A percentile compares a stretch with the other conserved stretches of the same genome.
These are phyloP conservation scores for Tetragonisca angustula DNA, from an alignment of 2,888 invertebrate genomes.

Conservation along the genomic window DNA sequence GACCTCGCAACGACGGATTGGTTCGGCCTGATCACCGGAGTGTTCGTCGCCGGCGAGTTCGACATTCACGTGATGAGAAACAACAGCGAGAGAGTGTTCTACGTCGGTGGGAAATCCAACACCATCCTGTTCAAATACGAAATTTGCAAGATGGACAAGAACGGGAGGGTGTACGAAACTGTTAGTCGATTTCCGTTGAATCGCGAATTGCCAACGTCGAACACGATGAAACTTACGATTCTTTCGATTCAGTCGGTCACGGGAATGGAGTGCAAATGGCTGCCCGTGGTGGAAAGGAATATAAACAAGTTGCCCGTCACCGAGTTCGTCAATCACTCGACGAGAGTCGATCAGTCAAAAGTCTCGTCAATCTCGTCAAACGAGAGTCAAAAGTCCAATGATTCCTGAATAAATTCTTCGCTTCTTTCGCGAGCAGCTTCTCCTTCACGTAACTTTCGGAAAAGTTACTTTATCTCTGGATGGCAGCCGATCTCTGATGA, in stretches of 20 bases:
- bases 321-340: slow-evolving; percentile 34
- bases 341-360: not conserved
- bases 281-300: slow-evolving; percentile 24
- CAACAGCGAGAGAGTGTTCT: slow-evolving; percentile 59
- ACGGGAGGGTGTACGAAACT: slow-evolving; percentile 60
- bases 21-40: slow-evolving; percentile 77
- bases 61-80: slow-evolving; percentile 65
- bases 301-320: slow-evolving; percentile 42
- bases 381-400: not conserved
- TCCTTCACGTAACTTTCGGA: too few relatives aligned
- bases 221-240: slow-evolving; percentile 12
- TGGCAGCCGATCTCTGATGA: too few relatives aligned
- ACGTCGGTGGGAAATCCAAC: slow-evolving; percentile 66
- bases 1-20: slow-evolving; percentile 70
- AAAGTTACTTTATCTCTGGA: too few relatives aligned
- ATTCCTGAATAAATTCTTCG: slow-evolving; percentile 4
- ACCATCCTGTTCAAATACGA: slow-evolving; percentile 76
- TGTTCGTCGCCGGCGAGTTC: slow-evolving; percentile 65
- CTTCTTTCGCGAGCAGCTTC: not conserved
- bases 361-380: too few relatives aligned
- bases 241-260: slow-evolving; percentile 29
- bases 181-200: slow-evolving; percentile 54
- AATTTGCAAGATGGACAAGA: slow-evolving; percentile 70
- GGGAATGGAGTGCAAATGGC: slow-evolving; percentile 52
- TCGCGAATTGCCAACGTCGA: not conserved